A percentile compares a stretch with the other conserved stretches of the same genome.
Evolutionary conservation across 2,888 invertebrate species (phyloP).

Genomic region (Stenodera caucasica): DNA sequence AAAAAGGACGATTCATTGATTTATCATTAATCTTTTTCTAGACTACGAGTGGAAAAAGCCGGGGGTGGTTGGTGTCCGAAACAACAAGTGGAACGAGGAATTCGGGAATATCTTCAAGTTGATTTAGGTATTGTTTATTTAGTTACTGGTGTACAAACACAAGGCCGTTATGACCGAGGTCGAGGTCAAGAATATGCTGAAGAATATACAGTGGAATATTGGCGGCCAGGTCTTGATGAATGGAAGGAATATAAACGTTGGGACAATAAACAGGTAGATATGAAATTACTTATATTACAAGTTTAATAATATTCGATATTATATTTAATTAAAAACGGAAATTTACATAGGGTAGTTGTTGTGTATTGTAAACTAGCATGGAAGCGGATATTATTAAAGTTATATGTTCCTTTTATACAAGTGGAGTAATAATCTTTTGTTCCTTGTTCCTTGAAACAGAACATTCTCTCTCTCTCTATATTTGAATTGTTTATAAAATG

Average conservation of each 20-base stretch:
- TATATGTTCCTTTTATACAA: not conserved
- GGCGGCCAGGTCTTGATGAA: slow-evolving; percentile 62
- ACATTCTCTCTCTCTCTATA: too few species aligned
- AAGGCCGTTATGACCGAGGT: slow-evolving; percentile 76
- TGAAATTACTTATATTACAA: not conserved
- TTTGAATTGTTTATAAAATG: not conserved
- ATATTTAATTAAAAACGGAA: not conserved
- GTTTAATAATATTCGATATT: not conserved
- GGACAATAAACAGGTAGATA: slow-evolving; percentile 66
- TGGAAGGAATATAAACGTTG: slow-evolving; percentile 69
- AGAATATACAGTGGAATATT: slow-evolving; percentile 70
- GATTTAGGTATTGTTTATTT: slow-evolving; percentile 65
- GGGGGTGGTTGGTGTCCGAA: slow-evolving; percentile 82
- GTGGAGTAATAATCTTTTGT: not conserved
- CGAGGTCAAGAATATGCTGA: slow-evolving; percentile 75
- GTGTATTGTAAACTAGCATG: not conserved
- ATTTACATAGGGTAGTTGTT: not conserved
- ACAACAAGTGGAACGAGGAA: slow-evolving; percentile 64
- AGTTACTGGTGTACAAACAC: slow-evolving; percentile 73
- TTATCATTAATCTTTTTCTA: slow-evolving; percentile 52
- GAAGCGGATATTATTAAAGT: not conserved
- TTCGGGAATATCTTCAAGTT: slow-evolving; percentile 69
- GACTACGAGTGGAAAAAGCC: slow-evolving; percentile 68
- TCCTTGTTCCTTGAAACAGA: too few species aligned
- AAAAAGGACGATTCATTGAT: slow-evolving; percentile 31